Base-by-base conservation (phyloP, 2,797 vertebrate species). In the Hypotaenidia okinawae region DNA sequence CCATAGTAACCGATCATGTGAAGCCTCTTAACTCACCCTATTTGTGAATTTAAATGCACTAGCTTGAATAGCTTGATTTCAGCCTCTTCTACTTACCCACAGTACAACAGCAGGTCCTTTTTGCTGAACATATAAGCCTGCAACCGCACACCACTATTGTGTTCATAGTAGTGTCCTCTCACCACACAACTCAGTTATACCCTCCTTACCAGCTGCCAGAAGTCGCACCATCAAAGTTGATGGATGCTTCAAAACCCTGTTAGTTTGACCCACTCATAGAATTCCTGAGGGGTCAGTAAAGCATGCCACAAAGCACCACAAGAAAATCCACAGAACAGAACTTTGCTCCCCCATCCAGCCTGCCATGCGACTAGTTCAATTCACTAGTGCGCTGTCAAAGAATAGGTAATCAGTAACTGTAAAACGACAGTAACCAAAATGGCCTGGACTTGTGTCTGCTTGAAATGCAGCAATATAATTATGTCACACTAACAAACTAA, bases 401-500 rank as follows among this genome's bases (percentile, higher is more conserved):
- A 33, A 15, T 17, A 72, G 76, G 32, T 9, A 25, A 74, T 11
- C 4, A 3, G 59, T 25, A 85, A 51, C n/a, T 37, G n/a, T 25
- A 72, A 88, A 93, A 82, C 7, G 16, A 59, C 70, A 66, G 35
- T 6, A 76, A 94, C 24, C 76, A 72, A 91, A 82, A 69, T 6
- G 21, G 63, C 37, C n/a, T 10, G 1, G 2, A 52, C n/a, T 86
- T 78, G 41, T 87, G 74, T 73, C 67, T 90, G 43, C 43, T 33
- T 84, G 74, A 81, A 45, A 45, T 45, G 43, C 43, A 45, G 43
- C 43, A 19, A 45, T 57, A 52, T 30, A 72, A 69, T 3, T 22
- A 72, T 16, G 74, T 67, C 89, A 77, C 55, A 67, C 57, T 57
- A 95, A 81, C 62, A 73, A 80, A 66, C 39, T 33, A 18, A 69